Base-by-base conservation (phyloP, 1,140 invertebrate species). In the Antheraea mylitta region DNA sequence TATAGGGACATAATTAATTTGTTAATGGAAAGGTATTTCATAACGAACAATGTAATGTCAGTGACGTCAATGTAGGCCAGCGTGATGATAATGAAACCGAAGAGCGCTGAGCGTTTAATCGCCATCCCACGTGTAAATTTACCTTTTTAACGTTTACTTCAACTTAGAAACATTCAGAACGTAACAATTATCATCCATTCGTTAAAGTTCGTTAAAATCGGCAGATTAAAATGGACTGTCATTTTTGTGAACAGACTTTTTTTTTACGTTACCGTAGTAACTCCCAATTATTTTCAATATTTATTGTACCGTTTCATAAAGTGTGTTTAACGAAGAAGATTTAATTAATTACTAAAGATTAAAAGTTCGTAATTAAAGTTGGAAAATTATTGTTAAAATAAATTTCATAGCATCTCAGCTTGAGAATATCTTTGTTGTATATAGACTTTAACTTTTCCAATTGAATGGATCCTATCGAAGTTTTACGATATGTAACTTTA, bases 21-120 rank as follows among this genome's bases (percentile, higher is more conserved):
- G 18, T 61, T 61, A 30, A 36, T 9, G 22, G 19, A 61, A 61
- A 61, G 18, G 60, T 61, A 61, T 61, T 61, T 61, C 30, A 8
- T 9, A 16, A 22, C 10, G 22, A 61, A 30, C 22, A 10, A 11
- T 61, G 19, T 61, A 30, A 61, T 22, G 22, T 6, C 19, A 36
- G 11, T 61, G 22, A 61, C 8, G 60, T 61, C 9, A n/a, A 30
- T 16, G 9, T 61, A 6, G 11, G 8, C 19, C 16, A 61, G 22
- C 3, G 19, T 36, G 7, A 30, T 61, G 60, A 61, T 36, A 61
- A 61, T 30, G 19, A 30, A 61, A 30, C 22, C 22, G 22, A 42
- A 42, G 3, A 42, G 2, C 11, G 3, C 11, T 4, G 7, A 42
- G 11, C 45, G 7, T 16, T 53, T 53, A 6, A 16, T 53, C 45